Conservation (phyloP, 2,113 vertebrate species). For the Pyrgilauda ruficollis region DNA sequence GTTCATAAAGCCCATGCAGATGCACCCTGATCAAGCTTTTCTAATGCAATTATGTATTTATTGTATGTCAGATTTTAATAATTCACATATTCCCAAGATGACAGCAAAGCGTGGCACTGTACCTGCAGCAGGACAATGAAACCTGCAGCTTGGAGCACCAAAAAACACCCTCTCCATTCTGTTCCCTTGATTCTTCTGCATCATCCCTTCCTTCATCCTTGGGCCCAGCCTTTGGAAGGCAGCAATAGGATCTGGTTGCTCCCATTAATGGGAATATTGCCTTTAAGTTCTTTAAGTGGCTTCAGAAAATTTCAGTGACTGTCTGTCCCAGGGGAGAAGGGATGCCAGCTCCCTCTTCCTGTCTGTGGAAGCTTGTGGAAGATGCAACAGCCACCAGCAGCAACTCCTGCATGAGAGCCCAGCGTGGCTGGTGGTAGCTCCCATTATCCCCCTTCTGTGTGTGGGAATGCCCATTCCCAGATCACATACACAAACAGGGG, state of each 20-base stretch:
- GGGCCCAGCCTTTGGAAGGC: background rate
- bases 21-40: background rate
- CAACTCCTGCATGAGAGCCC: background rate
- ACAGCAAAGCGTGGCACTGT: background rate
- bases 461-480: background rate
- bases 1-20: background rate
- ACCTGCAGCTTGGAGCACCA: background rate
- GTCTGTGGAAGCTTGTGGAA: background rate
- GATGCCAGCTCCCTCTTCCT: background rate
- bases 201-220: background rate
- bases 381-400: background rate
- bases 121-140: background rate
- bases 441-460: rapidly evolving
- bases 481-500: background rate
- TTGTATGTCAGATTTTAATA: background rate
- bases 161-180: background rate
- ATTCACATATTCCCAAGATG: background rate
- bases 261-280: background rate
- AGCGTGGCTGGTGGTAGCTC: background rate
- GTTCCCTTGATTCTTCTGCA: background rate
- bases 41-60: background rate
- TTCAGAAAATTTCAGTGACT: background rate
- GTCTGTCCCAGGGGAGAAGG: background rate
- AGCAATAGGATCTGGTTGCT: background rate
- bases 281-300: background rate